Evolutionary conservation across 2,113 vertebrate genomes (phyloP).

Genomic region (Microtus montanus): DNA sequence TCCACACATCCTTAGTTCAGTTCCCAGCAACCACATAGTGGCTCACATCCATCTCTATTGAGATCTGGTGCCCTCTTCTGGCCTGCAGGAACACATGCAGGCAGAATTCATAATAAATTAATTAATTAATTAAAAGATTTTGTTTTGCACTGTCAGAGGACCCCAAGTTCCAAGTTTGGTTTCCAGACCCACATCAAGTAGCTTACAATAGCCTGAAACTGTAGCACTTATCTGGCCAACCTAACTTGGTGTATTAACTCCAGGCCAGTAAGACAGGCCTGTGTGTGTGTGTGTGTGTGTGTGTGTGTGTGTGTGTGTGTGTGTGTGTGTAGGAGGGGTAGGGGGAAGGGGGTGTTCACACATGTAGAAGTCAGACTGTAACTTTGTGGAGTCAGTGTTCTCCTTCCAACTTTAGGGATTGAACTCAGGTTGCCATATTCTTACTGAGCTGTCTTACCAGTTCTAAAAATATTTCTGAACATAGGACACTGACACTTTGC

Average conservation of each 20-base stretch:
- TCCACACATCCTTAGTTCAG: too few relatives aligned
- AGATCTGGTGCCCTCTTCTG: too few relatives aligned
- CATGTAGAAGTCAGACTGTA: background rate
- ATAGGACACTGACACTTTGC: background rate
- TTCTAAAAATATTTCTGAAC: conserved; percentile 5
- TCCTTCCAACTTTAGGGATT: background rate
- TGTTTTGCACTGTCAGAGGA: background rate
- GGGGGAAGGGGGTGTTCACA: background rate
- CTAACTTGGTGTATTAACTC: background rate
- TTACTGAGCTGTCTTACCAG: background rate
- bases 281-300: background rate
- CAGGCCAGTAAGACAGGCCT: too few relatives aligned
- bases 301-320: background rate
- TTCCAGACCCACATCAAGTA: background rate
- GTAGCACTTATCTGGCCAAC: background rate
- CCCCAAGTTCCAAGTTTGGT: background rate
- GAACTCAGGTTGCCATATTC: background rate
- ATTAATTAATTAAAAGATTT: too few relatives aligned
- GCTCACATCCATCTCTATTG: too few relatives aligned
- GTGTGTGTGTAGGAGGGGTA: background rate
- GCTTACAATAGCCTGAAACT: background rate
- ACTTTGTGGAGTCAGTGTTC: background rate
- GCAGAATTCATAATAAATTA: too few relatives aligned
- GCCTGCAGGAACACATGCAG: too few relatives aligned
- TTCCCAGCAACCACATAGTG: too few relatives aligned